A percentile compares a stretch with the other conserved stretches of the same genome.
phyloP scores from a whole-genome alignment of 2,888 invertebrate genomes.

The Eupithecia vulgata region DNA sequence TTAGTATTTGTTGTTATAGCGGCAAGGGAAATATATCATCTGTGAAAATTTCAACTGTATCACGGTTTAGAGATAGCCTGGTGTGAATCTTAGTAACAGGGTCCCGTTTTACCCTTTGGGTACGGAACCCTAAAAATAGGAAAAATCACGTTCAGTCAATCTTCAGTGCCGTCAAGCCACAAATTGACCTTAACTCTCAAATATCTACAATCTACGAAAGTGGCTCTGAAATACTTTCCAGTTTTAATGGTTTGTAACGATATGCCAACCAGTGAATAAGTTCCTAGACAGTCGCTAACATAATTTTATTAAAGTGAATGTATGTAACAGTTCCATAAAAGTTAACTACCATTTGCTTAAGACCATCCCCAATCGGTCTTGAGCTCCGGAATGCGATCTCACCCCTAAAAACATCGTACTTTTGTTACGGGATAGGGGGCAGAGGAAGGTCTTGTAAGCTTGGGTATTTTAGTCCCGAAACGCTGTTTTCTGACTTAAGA shows the following conservation, averaged over 20 bases:
- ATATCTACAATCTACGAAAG: constrained; percentile 25
- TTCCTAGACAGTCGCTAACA: constrained; percentile 57
- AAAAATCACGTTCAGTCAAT: neutral
- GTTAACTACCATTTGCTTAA: constrained; percentile 76
- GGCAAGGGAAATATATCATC: too few species aligned
- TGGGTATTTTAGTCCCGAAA: constrained; percentile 65
- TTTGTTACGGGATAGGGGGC: constrained; percentile 44
- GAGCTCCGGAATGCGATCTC: constrained; percentile 48
- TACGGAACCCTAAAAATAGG: too few species aligned
- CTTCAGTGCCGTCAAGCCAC: neutral
- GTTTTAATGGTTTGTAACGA: constrained; percentile 43
- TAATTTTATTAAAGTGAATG: constrained; percentile 71
- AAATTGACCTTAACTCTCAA: constrained; percentile 28
- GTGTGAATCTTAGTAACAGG: too few species aligned
- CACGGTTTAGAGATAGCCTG: too few species aligned
- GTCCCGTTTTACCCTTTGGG: too few species aligned
- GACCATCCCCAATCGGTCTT: constrained; percentile 51
- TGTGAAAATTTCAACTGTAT: too few species aligned
- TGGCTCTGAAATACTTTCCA: constrained; percentile 27
- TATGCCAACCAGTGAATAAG: constrained; percentile 47
- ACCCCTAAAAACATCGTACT: constrained; percentile 44
- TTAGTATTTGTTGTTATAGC: too few species aligned
- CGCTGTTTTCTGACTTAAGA: constrained; percentile 69
- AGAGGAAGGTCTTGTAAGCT: constrained; percentile 63
- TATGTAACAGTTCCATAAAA: constrained; percentile 77